Percentiles rank a stretch among this genome's conserved stretches.
These are phyloP conservation scores for Heliconius eleuchia DNA, from an alignment of 1,140 invertebrate genomes.

Conservation along the genomic window DNA sequence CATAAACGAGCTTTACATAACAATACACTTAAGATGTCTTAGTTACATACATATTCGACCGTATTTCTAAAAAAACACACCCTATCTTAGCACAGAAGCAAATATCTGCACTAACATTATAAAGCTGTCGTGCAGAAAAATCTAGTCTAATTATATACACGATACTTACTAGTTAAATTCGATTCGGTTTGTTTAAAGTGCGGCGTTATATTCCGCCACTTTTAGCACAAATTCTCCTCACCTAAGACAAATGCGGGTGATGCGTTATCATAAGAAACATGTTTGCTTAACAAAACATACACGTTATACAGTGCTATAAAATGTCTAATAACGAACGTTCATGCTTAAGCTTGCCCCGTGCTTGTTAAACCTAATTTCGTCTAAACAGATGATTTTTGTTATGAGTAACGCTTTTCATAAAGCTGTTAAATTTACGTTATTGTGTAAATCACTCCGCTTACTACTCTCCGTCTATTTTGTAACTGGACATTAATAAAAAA, in stretches of 20 bases:
- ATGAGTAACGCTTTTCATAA: not conserved
- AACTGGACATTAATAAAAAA: no score
- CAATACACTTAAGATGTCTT: constrained; percentile 7
- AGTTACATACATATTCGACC: not conserved
- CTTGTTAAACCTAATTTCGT: constrained; percentile 4
- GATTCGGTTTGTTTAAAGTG: not conserved
- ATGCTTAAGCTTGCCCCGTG: not conserved
- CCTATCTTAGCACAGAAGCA: not conserved
- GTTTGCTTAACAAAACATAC: not conserved
- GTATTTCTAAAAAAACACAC: not conserved
- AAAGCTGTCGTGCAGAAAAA: no score
- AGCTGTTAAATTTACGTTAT: not conserved
- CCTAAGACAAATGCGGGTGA: not conserved
- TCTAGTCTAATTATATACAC: no score
- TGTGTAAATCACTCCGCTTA: not conserved
- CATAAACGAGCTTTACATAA: not conserved
- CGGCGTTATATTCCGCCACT: not conserved
- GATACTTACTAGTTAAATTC: not conserved
- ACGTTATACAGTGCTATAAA: not conserved
- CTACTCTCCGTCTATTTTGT: not conserved
- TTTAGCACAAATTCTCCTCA: not conserved
- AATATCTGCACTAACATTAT: not conserved
- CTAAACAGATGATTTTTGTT: constrained; percentile 1
- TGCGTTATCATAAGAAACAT: not conserved
- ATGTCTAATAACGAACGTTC: not conserved